Percentiles rank a stretch among this genome's conserved stretches.
These are phyloP conservation scores for Myiotriccus ornatus DNA, from an alignment of 2,797 vertebrate species.

Conservation along the genomic window DNA sequence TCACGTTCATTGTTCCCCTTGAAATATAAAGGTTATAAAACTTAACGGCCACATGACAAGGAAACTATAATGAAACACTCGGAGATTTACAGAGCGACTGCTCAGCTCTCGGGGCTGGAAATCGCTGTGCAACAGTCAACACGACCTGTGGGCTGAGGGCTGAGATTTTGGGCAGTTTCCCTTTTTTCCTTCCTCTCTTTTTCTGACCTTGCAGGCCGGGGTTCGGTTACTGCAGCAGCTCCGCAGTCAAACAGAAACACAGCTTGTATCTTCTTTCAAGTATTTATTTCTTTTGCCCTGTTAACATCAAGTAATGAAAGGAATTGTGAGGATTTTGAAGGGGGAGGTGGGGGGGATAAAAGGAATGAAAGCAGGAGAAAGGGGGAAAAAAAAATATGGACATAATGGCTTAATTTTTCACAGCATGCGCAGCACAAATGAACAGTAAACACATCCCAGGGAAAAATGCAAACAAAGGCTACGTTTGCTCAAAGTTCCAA, in stretches of 20 bases:
- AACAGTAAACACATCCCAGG: conserved; percentile 30
- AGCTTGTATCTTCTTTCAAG: conserved; percentile 58
- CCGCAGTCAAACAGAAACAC: conserved; percentile 53
- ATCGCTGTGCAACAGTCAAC: not conserved
- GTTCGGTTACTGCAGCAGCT: conserved; percentile 59
- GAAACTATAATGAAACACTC: conserved; percentile 70
- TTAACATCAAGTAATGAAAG: conserved; percentile 68
- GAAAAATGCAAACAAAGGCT: conserved; percentile 28
- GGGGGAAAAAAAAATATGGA: not conserved
- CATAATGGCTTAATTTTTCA: conserved; percentile 20
- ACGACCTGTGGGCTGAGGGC: not conserved
- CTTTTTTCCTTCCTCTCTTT: not conserved
- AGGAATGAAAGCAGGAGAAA: conserved; percentile 12
- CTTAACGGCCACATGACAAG: conserved; percentile 34
- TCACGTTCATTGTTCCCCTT: not conserved
- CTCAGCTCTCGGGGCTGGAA: not conserved
- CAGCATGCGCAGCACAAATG: conserved; percentile 48
- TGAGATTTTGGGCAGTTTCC: not conserved
- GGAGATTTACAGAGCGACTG: conserved; percentile 59
- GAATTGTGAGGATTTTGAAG: conserved; percentile 61
- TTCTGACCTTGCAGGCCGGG: conserved; percentile 30
- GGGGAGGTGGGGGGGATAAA: not conserved
- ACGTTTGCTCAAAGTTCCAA: not conserved
- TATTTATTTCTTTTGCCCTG: conserved; percentile 67
- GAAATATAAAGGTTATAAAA: conserved; percentile 46